Evolutionary conservation across 1,140 invertebrate genomes (phyloP), one percentile per base, ranked within the genome.

Genomic region (Coelopa frigida): DNA sequence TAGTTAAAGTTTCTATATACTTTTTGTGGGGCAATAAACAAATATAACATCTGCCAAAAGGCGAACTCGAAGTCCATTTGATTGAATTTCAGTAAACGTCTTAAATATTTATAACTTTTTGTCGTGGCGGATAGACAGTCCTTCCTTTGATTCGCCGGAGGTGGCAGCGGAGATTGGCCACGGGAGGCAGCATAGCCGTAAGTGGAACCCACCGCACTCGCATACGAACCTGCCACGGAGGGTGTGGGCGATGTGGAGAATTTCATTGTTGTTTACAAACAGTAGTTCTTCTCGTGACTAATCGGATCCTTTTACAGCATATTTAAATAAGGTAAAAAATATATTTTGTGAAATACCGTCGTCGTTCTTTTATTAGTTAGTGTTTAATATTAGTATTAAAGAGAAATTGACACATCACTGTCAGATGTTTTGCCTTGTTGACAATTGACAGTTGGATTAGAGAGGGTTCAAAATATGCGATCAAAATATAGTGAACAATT

Each of bases 41-140:
- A 74, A 72, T 96, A 97, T 1, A 96, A 73, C 90, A 98, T 98
- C 80, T 99, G 96, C 95, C 95, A 99, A 10, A 89, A 75, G 3
- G 95, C 96, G 78, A 95, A 99, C 70, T 99, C 93, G 77, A 99
- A 99, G 72, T 99, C 96, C 96, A 99, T 99, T 74, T 98, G 95
- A 61, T 90, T 80, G 64, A 93, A 94, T 72, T 94, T 92, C 20
- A 97, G 78, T 27, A 99, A 71, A 58, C 94, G 79, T 55, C 91
- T 74, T 27, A 98, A 71, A 72, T 94, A 98, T 76, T 93, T 93
- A 63, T 91, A 91, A 55, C 90, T 78, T 75, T 96, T 97, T 4
- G 88, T 86, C 37, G 89, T 83, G 33, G 92, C 92, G 46, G 84
- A 85, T 60, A 86, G 83, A 55, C 84, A 87, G 54, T 83, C 80